Evolutionary conservation across 2,888 invertebrate species (phyloP).

Genomic region (Peribatodes rhomboidaria): DNA sequence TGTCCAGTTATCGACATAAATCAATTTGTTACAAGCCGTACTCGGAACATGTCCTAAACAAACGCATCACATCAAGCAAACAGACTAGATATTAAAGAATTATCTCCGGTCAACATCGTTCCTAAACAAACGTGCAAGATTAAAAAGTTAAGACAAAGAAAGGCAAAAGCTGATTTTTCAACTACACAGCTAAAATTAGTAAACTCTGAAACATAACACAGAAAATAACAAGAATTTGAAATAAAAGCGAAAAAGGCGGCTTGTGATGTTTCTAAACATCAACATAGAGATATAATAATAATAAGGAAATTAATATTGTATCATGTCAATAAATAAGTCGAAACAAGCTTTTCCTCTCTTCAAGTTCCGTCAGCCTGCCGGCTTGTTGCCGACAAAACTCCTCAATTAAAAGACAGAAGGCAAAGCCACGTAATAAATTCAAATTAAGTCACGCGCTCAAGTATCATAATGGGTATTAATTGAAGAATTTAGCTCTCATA

Average conservation of each 20-base stretch:
- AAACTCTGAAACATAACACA: too few relatives aligned
- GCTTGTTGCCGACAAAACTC: conserved; percentile 23
- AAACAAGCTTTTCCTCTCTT: not conserved
- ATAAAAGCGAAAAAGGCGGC: too few relatives aligned
- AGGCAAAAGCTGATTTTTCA: not conserved
- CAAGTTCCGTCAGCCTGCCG: not conserved
- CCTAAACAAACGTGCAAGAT: conserved; percentile 1
- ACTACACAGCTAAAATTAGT: not conserved
- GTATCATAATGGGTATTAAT: conserved; percentile 48
- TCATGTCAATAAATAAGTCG: not conserved
- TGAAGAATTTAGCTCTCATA: conserved; percentile 50
- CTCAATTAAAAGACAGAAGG: conserved; percentile 26
- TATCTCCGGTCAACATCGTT: not conserved
- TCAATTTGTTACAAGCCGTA: conserved; percentile 63
- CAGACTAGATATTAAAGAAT: conserved; percentile 54
- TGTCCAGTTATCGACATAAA: conserved; percentile 64
- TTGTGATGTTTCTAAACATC: too few relatives aligned
- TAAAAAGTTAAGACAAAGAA: too few relatives aligned
- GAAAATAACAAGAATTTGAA: too few relatives aligned
- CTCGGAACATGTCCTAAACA: conserved; percentile 64
- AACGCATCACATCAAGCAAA: conserved; percentile 73
- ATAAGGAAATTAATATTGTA: not conserved
- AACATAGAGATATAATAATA: not conserved
- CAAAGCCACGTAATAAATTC: conserved; percentile 38
- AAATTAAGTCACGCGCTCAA: conserved; percentile 43